Evolutionary conservation across 2,113 vertebrate genomes (phyloP), one percentile per base, ranked within the genome.

Genomic region (Otolemur garnettii): DNA sequence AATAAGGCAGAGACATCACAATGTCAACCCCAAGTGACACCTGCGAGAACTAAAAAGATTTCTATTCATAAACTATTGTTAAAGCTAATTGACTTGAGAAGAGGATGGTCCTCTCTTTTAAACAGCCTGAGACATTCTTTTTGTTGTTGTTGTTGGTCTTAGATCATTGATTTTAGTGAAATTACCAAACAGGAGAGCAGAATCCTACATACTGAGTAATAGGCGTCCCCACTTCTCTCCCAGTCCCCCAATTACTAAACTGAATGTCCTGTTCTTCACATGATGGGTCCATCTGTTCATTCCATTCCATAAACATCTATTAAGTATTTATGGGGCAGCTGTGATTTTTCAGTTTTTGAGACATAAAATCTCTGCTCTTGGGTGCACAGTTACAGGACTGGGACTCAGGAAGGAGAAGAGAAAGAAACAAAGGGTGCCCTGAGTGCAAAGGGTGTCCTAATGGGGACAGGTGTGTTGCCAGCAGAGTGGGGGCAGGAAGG

Each of bases 191-290:
- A 55, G 5, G 13, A 89, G 30, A 93, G 60, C 53, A 60, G 84
- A 79, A 60, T 57, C 35, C 80, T 84, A 19, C 24, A 38, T 66
- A 64, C 89, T 78, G 75, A 90, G 87, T 80, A 89, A 79, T 50
- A 75, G n/a, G 5, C 78, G 84, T 60, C 38, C 17, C 7, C 4
- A 12, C 28, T 83, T 94, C 35, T 74, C 21, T 78, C 60, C 79
- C 59, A 45, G 17, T 26, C 11, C 33, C 14, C 64, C 55, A 81
- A 30, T 92, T 78, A 93, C 75, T 77, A 87, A 93, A 90, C 50
- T 11, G 45, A 96, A 95, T 96, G 93, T 92, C 92, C 68, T 78
- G 84, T 94, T 96, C 81, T 91, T 96, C 60, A 35, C 15, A 78
- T 83, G 82, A 81, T 57, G 90, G 87, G n/a, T 50, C 85, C 84